Evolutionary conservation across 1,140 invertebrate genomes (phyloP).

Genomic region (Pristionchus pacificus): DNA sequence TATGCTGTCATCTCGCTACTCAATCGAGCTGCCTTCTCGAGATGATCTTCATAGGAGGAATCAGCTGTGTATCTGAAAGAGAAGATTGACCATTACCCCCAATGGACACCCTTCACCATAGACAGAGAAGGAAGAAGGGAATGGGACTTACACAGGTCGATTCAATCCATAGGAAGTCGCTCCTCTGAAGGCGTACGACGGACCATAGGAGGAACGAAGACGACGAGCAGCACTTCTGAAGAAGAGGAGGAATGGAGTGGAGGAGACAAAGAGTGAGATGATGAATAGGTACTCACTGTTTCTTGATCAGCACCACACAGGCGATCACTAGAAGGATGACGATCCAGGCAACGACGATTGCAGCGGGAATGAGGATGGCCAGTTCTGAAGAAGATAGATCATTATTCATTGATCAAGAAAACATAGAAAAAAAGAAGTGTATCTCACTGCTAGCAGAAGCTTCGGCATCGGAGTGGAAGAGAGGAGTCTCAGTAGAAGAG

Average conservation of each 20-base stretch:
- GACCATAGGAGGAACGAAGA: background rate
- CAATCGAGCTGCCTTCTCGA: conserved; percentile 49
- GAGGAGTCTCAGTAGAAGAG: conserved; percentile 1
- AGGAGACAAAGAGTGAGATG: conserved; percentile 1
- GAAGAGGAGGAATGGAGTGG: conserved; percentile 39
- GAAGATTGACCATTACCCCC: too few species aligned
- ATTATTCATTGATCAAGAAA: too few species aligned
- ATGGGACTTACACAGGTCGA: too few species aligned
- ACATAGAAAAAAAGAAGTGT: background rate
- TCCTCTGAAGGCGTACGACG: background rate
- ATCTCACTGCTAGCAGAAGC: conserved; percentile 24
- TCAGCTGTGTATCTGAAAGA: conserved; percentile 15
- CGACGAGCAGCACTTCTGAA: background rate
- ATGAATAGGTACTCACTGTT: conserved; percentile 4
- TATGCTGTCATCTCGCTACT: conserved; percentile 45
- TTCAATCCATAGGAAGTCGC: too few species aligned
- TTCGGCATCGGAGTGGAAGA: conserved; percentile 29
- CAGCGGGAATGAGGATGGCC: conserved; percentile 45
- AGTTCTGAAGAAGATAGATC: conserved; percentile 41
- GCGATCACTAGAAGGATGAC: conserved; percentile 47
- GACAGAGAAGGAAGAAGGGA: too few species aligned
- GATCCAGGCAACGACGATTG: conserved; percentile 53
- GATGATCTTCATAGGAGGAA: conserved; percentile 50
- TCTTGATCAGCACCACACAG: conserved; percentile 46
- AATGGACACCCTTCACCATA: too few species aligned